A percentile compares a stretch with the other conserved stretches of the same genome.
phyloP scores from a whole-genome alignment of 2,797 vertebrate genomes.

The Siniperca undulata region DNA sequence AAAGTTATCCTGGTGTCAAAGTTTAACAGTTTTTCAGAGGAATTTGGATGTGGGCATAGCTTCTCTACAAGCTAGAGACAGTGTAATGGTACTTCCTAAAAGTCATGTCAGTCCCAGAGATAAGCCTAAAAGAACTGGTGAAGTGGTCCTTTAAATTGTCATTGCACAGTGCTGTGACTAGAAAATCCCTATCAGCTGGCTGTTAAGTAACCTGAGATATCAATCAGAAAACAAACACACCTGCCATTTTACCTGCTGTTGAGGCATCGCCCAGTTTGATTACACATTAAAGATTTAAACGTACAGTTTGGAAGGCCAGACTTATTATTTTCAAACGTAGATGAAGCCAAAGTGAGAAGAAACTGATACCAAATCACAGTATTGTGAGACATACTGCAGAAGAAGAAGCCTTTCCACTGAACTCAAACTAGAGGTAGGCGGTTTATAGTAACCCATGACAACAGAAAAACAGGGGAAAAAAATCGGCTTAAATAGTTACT shows the following conservation, averaged over 20 bases:
- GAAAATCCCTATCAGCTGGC: not conserved
- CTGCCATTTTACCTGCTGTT: not conserved
- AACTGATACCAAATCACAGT: not conserved
- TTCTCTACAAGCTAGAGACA: not conserved
- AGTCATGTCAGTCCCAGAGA: not conserved
- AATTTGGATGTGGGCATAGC: not conserved
- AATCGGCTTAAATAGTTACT: not conserved
- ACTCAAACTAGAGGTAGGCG: not conserved
- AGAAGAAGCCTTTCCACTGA: conserved; percentile 9
- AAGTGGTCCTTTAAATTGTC: not conserved
- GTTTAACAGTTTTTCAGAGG: not conserved
- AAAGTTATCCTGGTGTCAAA: too few species aligned
- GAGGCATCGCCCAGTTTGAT: not conserved
- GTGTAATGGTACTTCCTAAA: not conserved
- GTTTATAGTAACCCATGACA: not conserved
- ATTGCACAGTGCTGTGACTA: not conserved
- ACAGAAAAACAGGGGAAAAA: not conserved
- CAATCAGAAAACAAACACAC: conserved; percentile 48
- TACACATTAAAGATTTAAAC: conserved; percentile 22
- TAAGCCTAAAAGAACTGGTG: not conserved
- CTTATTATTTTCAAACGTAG: not conserved
- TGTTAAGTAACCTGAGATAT: conserved; percentile 29
- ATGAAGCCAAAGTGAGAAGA: conserved; percentile 9
- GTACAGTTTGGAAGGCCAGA: not conserved
- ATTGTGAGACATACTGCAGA: not conserved